A percentile compares a stretch with the other conserved stretches of the same genome.
These are phyloP conservation scores for Embiotoca jacksoni DNA, from an alignment of 2,113 vertebrate genomes.

Conservation along the genomic window DNA sequence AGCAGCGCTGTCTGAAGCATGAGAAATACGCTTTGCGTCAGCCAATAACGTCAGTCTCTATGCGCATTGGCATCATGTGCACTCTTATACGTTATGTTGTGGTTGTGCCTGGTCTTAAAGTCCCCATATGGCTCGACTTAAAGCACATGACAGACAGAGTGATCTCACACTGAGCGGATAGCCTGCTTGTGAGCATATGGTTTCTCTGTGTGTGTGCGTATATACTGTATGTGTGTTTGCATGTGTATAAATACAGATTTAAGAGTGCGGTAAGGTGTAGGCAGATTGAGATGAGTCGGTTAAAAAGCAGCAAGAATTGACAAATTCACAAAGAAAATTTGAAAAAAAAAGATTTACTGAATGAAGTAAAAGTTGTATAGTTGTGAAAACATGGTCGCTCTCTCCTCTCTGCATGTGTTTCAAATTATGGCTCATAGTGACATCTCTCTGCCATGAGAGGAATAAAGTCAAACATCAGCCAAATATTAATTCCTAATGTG, in stretches of 20 bases:
- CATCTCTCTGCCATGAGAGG: conserved; percentile 52
- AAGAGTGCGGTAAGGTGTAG: conserved; percentile 26
- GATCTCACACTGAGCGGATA: conserved; percentile 67
- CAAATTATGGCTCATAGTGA: conserved; percentile 61
- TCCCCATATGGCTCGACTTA: conserved; percentile 76
- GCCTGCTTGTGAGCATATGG: conserved; percentile 59
- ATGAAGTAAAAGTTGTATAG: conserved; percentile 20
- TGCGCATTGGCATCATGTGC: conserved; percentile 35
- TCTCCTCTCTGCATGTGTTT: conserved; percentile 57
- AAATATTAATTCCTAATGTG: conserved; percentile 55
- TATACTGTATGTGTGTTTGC: conserved; percentile 15
- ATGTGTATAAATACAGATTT: not conserved
- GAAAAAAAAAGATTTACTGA: conserved; percentile 1
- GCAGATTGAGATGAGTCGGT: not conserved
- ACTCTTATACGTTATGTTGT: conserved; percentile 48
- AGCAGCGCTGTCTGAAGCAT: not conserved
- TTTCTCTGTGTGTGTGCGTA: not conserved
- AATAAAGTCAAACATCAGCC: conserved; percentile 48
- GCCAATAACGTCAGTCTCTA: conserved; percentile 10
- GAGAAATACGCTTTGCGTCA: conserved; percentile 42
- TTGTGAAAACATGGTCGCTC: conserved; percentile 40
- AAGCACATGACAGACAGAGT: conserved; percentile 66
- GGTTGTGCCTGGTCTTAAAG: conserved; percentile 61
- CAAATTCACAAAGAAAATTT: not conserved
- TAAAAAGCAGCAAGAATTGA: not conserved